A percentile compares a stretch with the other conserved stretches of the same genome.
phyloP scores from a whole-genome alignment of 2,113 vertebrate genomes.

The Ageneiosus marmoratus region DNA sequence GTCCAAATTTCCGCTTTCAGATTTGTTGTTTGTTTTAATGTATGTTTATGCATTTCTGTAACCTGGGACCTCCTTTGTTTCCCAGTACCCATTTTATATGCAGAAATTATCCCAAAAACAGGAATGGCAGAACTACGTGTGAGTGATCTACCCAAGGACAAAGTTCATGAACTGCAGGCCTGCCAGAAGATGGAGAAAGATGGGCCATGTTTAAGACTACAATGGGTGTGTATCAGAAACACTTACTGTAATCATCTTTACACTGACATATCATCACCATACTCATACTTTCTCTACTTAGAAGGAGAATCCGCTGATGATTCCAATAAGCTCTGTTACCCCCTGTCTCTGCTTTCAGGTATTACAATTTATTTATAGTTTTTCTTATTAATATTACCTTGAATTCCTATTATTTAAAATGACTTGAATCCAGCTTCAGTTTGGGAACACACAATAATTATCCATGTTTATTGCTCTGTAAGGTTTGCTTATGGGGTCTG shows the following conservation, averaged over 20 bases:
- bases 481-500: background rate
- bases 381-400: background rate
- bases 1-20: background rate
- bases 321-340: slow-evolving; percentile 54
- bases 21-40: background rate
- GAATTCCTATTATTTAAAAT: too few species aligned
- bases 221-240: slow-evolving; percentile 42
- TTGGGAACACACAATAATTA: background rate
- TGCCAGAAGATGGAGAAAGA: slow-evolving; percentile 56
- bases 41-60: background rate
- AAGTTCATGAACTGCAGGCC: slow-evolving; percentile 22
- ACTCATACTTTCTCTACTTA: slow-evolving; percentile 1
- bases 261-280: background rate
- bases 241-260: background rate
- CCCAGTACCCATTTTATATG: slow-evolving; percentile 61
- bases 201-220: slow-evolving; percentile 15
- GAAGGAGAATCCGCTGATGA: slow-evolving; percentile 46
- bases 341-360: slow-evolving; percentile 75
- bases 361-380: slow-evolving; percentile 5
- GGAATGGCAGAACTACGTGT: slow-evolving; percentile 54
- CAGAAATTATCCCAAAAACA: slow-evolving; percentile 36
- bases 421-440: too few species aligned
- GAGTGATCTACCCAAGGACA: slow-evolving; percentile 3
- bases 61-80: background rate
- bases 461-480: background rate